Evolutionary conservation across 2,797 vertebrate species (phyloP), one percentile per base, ranked within the genome.

Genomic region (Gymnothorax reevesii): DNA sequence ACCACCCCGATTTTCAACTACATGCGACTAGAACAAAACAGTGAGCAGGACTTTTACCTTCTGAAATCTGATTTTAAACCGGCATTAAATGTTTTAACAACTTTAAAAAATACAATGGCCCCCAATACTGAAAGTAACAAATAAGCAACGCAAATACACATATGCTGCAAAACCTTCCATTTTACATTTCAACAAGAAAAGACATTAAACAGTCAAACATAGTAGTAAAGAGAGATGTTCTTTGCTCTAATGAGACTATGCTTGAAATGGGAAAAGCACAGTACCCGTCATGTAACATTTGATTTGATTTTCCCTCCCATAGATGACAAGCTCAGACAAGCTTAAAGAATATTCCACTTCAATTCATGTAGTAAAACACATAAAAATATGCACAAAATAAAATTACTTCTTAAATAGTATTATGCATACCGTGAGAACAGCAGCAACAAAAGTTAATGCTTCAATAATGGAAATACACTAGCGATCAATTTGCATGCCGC

Each of bases 361-460:
- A 87, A 83, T 33, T 82, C 75, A 82, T 42, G 33, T 91, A 89
- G 87, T 80, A 85, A 84, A 87, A 82, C 42, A 86, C 25, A 89
- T 89, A 89, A 92, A 93, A 92, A 94, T 91, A 93, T 90, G 89
- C 86, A 82, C 87, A 86, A 90, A 77, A 90, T 42, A 92, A 91
- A 91, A 88, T 59, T 27, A 83, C 25, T 25, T 59, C 82, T 83
- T 62, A 83, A 83, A 83, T 82, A 54, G 55, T 66, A 84, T 84
- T 33, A 62, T 49, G 83, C 83, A 64, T 52, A 12, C 80, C 3
- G 10, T 57, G 88, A 90, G 89, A 57, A 86, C 73, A 66, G 83
- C 86, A 64, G 42, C 87, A 71, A 89, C n/a, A 64, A 88, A 83
- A 62, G 88, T 84, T 84, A 93, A 93, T 90, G 90, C 79, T 83